Base-by-base conservation (phyloP, 2,888 invertebrate genomes). In the Dynastes hyllus region DNA sequence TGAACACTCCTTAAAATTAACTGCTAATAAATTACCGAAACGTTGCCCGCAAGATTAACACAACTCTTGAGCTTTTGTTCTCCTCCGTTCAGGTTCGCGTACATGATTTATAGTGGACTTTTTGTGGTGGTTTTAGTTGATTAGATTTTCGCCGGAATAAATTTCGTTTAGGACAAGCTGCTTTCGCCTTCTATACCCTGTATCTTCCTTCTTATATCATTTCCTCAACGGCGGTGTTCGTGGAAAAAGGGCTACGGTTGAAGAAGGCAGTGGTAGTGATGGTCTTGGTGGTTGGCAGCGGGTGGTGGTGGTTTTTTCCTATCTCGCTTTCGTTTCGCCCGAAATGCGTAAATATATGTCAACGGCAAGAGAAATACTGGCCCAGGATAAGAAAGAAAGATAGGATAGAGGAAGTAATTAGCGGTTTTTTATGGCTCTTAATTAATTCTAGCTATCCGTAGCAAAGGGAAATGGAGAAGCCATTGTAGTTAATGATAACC, bases 1-100 rank as follows among this genome's bases (percentile, higher is more conserved):
- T 85, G 88, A 88, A 87, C 88, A 87, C 88, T 87, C 87, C 87
- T 87, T 86, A 86, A 87, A 88, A 88, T 88, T 88, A 88, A 88
- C 87, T 85, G 86, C 85, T 87, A 87, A 88, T 88, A 88, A 88
- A 88, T 88, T 87, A 87, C 86, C 85, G 80, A 83, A 45, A 83
- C 83, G 83, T 83, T 83, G 81, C 83, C 84, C 83, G 80, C 79
- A 82, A 83, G 86, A 86, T 86, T 86, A 87, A 85, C 86, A 85
- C 85, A 83, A 85, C 85, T 84, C 83, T 83, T 82, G 78, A 78
- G 82, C 81, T 82, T 82, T 83, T 83, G 82, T 81, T 83, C 81
- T 80, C 51, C 45, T 45, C 45, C 45, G 45, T 69, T 37, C 32
- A 0, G 32, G 5, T 37, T 13, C 69, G 53, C 65, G 63, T 70